Evolutionary conservation across 2,888 invertebrate species (phyloP).

Genomic region (Cephus nigrinus): DNA sequence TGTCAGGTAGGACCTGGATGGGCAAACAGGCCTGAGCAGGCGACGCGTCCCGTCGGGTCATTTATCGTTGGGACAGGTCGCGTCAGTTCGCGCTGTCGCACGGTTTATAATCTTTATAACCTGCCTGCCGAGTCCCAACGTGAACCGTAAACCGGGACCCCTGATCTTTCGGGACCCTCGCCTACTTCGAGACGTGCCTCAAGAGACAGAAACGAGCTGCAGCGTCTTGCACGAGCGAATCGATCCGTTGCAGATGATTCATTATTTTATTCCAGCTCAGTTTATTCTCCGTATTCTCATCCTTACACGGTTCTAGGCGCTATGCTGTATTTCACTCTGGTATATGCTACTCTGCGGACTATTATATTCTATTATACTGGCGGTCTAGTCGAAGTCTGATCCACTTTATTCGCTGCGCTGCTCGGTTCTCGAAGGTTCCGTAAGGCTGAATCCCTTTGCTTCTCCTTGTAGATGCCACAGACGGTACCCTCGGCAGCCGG

Average conservation of each 20-base stretch:
- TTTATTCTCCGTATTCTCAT: background rate
- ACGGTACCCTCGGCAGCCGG: constrained; percentile 80
- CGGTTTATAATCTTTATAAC: no score
- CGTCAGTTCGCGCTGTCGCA: no score
- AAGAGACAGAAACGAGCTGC: background rate
- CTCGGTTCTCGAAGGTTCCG: background rate
- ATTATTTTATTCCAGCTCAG: background rate
- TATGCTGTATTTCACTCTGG: background rate
- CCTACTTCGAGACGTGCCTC: background rate
- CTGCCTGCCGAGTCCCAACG: no score
- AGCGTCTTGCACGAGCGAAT: background rate
- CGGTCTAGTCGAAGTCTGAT: background rate
- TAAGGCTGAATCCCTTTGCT: constrained; percentile 16
- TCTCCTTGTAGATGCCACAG: constrained; percentile 81
- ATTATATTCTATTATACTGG: background rate
- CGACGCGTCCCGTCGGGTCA: background rate
- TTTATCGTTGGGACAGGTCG: background rate
- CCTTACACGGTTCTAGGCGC: background rate
- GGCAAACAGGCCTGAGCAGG: background rate
- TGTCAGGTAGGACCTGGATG: background rate
- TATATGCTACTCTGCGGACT: background rate
- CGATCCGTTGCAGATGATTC: background rate
- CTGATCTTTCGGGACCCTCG: background rate
- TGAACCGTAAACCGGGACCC: background rate
- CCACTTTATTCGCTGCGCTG: background rate